These are phyloP conservation scores for Mesoclemmys tuberculata DNA, from an alignment of 2,113 vertebrate genomes.

Conservation along the genomic window DNA sequence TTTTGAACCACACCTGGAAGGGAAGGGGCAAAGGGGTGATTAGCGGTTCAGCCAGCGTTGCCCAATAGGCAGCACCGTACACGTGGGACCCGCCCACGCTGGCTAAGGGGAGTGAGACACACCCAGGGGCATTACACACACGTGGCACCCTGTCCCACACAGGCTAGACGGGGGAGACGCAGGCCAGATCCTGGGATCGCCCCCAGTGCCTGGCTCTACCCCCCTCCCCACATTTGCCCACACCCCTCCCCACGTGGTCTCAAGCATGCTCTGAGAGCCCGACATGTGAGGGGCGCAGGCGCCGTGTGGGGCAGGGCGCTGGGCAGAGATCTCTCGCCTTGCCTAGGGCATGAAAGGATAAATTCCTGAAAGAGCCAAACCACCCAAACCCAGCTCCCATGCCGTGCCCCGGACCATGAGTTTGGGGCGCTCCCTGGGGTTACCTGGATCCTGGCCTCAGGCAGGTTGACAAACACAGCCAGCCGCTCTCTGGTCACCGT, in stretches of 20 bases:
- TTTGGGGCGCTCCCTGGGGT: background rate
- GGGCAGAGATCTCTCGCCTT: background rate
- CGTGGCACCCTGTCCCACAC: background rate
- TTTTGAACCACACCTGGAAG: slow-evolving; percentile 87
- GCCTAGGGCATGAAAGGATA: background rate
- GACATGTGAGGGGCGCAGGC: too few species aligned
- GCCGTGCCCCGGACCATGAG: background rate
- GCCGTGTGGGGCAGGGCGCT: background rate
- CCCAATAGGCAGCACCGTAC: too few species aligned
- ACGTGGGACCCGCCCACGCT: too few species aligned
- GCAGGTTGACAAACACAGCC: slow-evolving; percentile 82
- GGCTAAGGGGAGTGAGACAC: too few species aligned
- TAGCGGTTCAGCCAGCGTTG: too few species aligned
- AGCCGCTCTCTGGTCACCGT: slow-evolving; percentile 83
- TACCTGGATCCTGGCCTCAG: slow-evolving; percentile 86
- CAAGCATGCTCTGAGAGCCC: background rate
- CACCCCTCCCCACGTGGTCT: background rate
- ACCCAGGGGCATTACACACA: background rate
- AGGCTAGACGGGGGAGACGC: background rate
- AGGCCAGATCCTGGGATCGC: background rate
- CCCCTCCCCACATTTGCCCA: too few species aligned
- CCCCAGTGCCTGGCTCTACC: background rate
- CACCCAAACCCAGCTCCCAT: background rate
- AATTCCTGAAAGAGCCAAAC: background rate
- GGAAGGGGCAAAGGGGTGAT: fast-evolving